Base-by-base conservation (phyloP, 2,113 vertebrate species). In the Tricholaema leucomelas region DNA sequence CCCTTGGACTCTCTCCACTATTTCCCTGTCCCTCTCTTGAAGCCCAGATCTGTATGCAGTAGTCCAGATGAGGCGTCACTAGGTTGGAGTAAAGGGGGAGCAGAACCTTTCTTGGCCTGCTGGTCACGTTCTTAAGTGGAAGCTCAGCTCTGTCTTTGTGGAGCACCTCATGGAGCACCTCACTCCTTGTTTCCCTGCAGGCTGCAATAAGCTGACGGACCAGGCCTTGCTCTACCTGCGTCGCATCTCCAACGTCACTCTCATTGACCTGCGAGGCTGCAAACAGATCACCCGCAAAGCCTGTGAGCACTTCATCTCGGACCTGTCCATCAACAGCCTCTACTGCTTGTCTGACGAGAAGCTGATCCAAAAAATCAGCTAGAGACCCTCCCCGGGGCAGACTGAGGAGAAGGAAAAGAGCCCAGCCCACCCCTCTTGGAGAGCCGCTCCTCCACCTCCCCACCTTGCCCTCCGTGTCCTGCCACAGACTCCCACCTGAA, bases 291-390 rank as follows among this genome's bases (percentile, higher is more conserved):
- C 99, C 72, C 98, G 99, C 73, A 98, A 98, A 96, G 99, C 99
- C 91, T 99, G 99, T 14, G 99, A 99, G 98, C 98, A 98, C 92
- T 99, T 99, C 97, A 99, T 99, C 97, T 98, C 99, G 30, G 99
- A 99, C 97, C 97, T 99, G 96, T 99, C 98, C 25, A 98, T 99
- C 97, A 99, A 98, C 97, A 98, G 98, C 89, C 99, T 99, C 96
- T 99, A 99, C 98, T 99, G 98, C 98, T 98, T 99, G 91, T 99
- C 99, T 13, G 99, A 99, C n/a, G 99, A 99, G 97, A 99, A 99
- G 97, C 98, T 99, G 96, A 99, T 99, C 96, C 98, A 99, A 98
- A 98, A 99, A 97, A 99, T 99, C 98, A 99, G 98, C 93, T 99
- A 99, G 98, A 97, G 96, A 86, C 95, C 93, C 69, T 63, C 77